Conservation (phyloP, 2,888 invertebrate species). For the Embidobia sp. region DNA sequence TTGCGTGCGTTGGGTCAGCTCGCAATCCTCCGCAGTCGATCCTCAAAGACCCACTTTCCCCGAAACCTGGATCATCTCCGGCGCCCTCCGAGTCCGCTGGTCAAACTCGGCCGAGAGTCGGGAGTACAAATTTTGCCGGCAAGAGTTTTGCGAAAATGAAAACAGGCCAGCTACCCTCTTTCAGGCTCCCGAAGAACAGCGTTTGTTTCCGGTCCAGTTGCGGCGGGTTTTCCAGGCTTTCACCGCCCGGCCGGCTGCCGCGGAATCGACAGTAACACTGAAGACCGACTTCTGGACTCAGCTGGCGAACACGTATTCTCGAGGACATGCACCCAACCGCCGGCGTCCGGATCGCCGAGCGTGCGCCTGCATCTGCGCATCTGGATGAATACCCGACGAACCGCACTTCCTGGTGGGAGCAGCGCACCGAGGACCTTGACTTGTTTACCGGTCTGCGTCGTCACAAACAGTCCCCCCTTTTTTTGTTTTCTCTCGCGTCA, state of each 20-base stretch:
- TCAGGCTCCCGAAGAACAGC: not conserved
- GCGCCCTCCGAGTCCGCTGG: too few relatives aligned
- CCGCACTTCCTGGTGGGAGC: constrained; percentile 42
- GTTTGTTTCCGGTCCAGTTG: not conserved
- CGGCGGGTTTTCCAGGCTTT: constrained; percentile 31
- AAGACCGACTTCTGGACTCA: constrained; percentile 26
- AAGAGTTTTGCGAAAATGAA: too few relatives aligned
- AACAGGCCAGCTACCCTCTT: too few relatives aligned
- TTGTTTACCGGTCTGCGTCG: not conserved
- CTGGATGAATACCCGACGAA: constrained; percentile 32
- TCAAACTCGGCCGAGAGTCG: too few relatives aligned
- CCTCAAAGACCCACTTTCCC: not conserved
- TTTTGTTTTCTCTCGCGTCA: not conserved
- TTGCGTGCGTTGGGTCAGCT: constrained; percentile 16
- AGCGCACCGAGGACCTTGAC: constrained; percentile 35
- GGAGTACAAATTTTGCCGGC: too few relatives aligned
- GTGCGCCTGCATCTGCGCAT: constrained; percentile 54
- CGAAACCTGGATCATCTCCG: too few relatives aligned
- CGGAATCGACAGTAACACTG: constrained; percentile 34
- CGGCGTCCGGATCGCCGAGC: constrained; percentile 30
- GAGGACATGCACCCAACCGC: constrained; percentile 29
- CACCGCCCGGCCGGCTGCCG: constrained; percentile 13
- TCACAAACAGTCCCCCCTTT: constrained; percentile 6
- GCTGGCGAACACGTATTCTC: constrained; percentile 16
- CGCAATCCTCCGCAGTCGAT: constrained; percentile 7